These are phyloP conservation scores for Drosophila oshimai DNA, from an alignment of 1,140 invertebrate species.

Conservation along the genomic window DNA sequence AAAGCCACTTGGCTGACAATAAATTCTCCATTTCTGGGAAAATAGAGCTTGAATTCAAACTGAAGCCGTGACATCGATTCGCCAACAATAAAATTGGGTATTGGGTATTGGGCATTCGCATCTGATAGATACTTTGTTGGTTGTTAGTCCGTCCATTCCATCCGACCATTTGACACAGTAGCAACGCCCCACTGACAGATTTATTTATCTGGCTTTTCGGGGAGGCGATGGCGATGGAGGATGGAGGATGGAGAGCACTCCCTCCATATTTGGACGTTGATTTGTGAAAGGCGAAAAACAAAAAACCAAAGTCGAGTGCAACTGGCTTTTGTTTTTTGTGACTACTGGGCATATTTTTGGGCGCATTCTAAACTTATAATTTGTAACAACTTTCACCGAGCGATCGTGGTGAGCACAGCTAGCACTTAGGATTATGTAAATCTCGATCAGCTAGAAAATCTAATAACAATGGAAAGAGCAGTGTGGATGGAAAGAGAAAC, in stretches of 20 bases:
- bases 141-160: no score
- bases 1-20: slow-evolving; percentile 28
- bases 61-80: slow-evolving; percentile 58
- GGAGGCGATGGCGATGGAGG: slow-evolving; percentile 18
- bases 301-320: slow-evolving; percentile 18
- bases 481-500: slow-evolving; percentile 19
- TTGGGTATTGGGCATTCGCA: slow-evolving; percentile 32
- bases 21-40: slow-evolving; percentile 33
- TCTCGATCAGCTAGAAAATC: slow-evolving; percentile 28
- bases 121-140: slow-evolving; percentile 59
- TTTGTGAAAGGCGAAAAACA: slow-evolving; percentile 65
- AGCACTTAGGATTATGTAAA: slow-evolving; percentile 67
- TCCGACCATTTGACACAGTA: slow-evolving; percentile 61
- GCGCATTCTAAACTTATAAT: slow-evolving; percentile 66
- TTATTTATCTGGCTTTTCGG: slow-evolving; percentile 34
- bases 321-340: slow-evolving; percentile 11
- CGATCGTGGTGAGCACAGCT: slow-evolving; percentile 19
- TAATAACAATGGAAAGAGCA: slow-evolving; percentile 23
- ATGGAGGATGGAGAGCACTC: slow-evolving; percentile 38
- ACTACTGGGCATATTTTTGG: slow-evolving; percentile 68
- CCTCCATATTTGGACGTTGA: slow-evolving; percentile 46
- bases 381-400: slow-evolving; percentile 71
- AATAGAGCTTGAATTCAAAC: slow-evolving; percentile 5
- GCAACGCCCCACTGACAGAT: slow-evolving; percentile 78
- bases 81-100: slow-evolving; percentile 49